Evolutionary conservation across 2,888 invertebrate species (phyloP).

Genomic region (Aporophyla nigra): DNA sequence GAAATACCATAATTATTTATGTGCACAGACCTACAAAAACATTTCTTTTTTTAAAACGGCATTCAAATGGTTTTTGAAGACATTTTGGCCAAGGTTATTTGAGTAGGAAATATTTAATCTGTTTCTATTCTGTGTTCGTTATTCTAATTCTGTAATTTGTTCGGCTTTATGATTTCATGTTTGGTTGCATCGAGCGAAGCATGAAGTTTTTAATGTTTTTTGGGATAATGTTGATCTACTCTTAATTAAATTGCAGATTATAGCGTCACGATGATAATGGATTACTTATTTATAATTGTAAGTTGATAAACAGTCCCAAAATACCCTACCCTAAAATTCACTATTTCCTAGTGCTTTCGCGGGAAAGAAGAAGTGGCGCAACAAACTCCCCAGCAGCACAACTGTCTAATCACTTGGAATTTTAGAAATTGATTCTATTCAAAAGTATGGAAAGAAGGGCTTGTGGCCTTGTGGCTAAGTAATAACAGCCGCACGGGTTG

Average conservation of each 20-base stretch:
- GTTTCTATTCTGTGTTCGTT: constrained; percentile 7
- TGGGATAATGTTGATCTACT: background rate
- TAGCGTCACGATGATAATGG: background rate
- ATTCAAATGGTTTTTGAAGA: background rate
- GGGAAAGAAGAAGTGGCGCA: too few species aligned
- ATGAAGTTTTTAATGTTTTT: constrained; percentile 26
- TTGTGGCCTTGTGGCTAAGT: too few species aligned
- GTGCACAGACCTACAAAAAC: background rate
- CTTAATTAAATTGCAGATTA: constrained; percentile 31
- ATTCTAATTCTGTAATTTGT: constrained; percentile 55
- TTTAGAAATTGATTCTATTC: too few species aligned
- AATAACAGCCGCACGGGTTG: too few species aligned
- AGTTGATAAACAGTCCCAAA: too few species aligned
- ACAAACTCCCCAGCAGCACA: too few species aligned
- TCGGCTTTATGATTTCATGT: constrained; percentile 50
- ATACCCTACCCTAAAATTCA: too few species aligned
- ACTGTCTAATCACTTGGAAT: too few species aligned
- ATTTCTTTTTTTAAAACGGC: background rate
- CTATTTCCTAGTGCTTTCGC: too few species aligned
- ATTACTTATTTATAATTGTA: background rate
- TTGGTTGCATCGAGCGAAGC: constrained; percentile 39
- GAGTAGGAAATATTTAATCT: background rate
- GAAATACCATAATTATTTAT: background rate
- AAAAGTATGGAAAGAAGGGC: too few species aligned
- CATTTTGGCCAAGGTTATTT: constrained; percentile 1